Percentiles rank a stretch among this genome's conserved stretches.
phyloP scores from a whole-genome alignment of 2,888 invertebrate genomes.

The Rosalia funebris region DNA sequence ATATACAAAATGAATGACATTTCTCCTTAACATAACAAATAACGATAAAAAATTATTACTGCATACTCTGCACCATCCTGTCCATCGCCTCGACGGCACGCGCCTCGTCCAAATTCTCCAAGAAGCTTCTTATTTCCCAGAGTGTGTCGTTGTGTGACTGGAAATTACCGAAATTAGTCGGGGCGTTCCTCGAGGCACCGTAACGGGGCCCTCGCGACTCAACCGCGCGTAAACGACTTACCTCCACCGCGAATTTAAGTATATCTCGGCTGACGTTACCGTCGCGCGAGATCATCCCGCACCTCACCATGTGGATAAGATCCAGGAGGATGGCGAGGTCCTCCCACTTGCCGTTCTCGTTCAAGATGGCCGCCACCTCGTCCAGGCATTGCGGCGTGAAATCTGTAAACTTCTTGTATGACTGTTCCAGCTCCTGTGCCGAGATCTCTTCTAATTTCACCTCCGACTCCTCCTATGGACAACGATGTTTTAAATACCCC shows the following conservation, averaged over 20 bases:
- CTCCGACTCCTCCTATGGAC: slow-evolving; percentile 44
- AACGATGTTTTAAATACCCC: too few species aligned
- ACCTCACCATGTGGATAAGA: slow-evolving; percentile 63
- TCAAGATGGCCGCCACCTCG: slow-evolving; percentile 67
- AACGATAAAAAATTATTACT: not conserved
- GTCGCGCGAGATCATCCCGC: slow-evolving; percentile 65
- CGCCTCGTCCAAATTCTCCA: slow-evolving; percentile 60
- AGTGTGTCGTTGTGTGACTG: slow-evolving; percentile 53
- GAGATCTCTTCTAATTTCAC: slow-evolving; percentile 49
- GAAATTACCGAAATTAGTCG: too few species aligned
- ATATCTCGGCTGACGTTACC: slow-evolving; percentile 68
- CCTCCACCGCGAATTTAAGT: slow-evolving; percentile 68
- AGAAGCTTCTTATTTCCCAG: slow-evolving; percentile 55
- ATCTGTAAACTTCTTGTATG: slow-evolving; percentile 45
- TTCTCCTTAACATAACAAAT: not conserved
- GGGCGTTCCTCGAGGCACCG: too few species aligned
- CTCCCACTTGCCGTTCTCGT: slow-evolving; percentile 70
- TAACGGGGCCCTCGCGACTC: too few species aligned
- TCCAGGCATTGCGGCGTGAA: slow-evolving; percentile 60
- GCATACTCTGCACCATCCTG: slow-evolving; percentile 47
- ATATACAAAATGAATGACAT: not conserved
- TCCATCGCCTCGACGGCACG: slow-evolving; percentile 59
- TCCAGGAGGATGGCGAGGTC: slow-evolving; percentile 68
- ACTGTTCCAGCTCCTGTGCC: slow-evolving; percentile 53
- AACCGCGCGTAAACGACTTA: slow-evolving; percentile 38